Evolutionary conservation across 2,113 vertebrate species (phyloP), one percentile per base, ranked within the genome.

Genomic region (Ahaetulla prasina): DNA sequence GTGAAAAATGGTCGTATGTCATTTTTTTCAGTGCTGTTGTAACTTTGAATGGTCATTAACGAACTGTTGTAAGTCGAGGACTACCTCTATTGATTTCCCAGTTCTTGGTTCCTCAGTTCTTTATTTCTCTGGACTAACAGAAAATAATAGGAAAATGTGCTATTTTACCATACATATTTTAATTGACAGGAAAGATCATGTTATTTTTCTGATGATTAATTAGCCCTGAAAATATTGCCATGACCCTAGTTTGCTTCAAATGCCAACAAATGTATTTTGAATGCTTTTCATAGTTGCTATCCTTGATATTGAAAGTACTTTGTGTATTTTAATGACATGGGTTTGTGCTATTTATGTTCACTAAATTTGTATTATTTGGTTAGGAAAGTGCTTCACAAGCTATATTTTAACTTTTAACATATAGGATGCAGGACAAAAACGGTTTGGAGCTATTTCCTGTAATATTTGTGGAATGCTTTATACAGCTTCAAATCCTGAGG

Each of bases 381-480:
- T 50, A 60, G 43, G 2, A 8, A 23, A 35, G 49, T 50, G 47
- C 80, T 25, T 16, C 14, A 86, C 23, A 10, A 74, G 23, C 93
- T 2, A n/a, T 50, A 52, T 92, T 92, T 93, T 93, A 23, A 27
- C 91, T 94, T 95, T 93, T 47, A 88, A 52, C 57, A 49, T 95
- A 94, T 95, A 99, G 99, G 99, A 99, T 95, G 98, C 98, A 87
- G 98, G 98, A 89, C 99, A 99, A 96, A 99, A 99, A 97, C 97
- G 98, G 93, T 99, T 99, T 96, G 99, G 99, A 95, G 98, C 99
- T 2, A 97, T 99, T 96, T 98, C 98, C 92, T 99, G 99, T 97
- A 98, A 96, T 92, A 97, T 99, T 94, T 99, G 99, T 97, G 99
- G 99, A 96, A 99, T 99, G 99, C 98, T 99, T 89, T 99, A 99